Conservation (phyloP, 2,888 invertebrate genomes). For the Nomada ruficornis region DNA sequence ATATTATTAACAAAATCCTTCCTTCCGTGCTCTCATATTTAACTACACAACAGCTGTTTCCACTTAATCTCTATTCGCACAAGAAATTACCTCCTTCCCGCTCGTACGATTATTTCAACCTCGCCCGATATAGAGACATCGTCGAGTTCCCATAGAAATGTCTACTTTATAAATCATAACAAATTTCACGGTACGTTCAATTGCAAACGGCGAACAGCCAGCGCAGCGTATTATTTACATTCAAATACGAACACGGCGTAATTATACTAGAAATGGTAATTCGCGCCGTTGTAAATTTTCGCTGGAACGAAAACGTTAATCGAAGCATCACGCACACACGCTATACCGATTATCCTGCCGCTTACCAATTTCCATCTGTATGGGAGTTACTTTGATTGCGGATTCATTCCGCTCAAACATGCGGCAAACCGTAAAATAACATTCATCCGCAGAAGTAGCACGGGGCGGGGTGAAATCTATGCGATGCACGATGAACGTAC, state of each 20-base stretch:
- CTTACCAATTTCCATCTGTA: conserved; percentile 45
- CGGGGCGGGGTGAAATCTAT: conserved; percentile 28
- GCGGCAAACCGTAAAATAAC: conserved; percentile 40
- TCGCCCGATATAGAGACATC: neutral
- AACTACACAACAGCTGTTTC: no score
- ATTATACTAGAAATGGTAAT: conserved; percentile 63
- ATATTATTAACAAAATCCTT: no score
- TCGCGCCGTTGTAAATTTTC: conserved; percentile 56
- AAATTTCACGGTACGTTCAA: conserved; percentile 53
- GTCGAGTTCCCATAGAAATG: conserved; percentile 41
- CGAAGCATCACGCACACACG: conserved; percentile 46
- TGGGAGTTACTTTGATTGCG: conserved; percentile 42
- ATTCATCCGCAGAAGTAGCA: conserved; percentile 30
- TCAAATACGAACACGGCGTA: conserved; percentile 44
- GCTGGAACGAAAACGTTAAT: conserved; percentile 47
- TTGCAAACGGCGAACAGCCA: conserved; percentile 48
- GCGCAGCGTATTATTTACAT: conserved; percentile 56
- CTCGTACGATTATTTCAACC: no score
- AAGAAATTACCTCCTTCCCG: no score
- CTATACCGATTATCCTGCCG: conserved; percentile 47
- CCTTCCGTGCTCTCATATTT: no score
- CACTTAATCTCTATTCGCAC: no score
- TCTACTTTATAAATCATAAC: conserved; percentile 64
- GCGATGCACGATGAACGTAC: neutral
- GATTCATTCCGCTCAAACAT: conserved; percentile 43